A percentile compares a stretch with the other conserved stretches of the same genome.
Evolutionary conservation across 2,888 invertebrate genomes (phyloP).

Genomic region (Germaria angustata): DNA sequence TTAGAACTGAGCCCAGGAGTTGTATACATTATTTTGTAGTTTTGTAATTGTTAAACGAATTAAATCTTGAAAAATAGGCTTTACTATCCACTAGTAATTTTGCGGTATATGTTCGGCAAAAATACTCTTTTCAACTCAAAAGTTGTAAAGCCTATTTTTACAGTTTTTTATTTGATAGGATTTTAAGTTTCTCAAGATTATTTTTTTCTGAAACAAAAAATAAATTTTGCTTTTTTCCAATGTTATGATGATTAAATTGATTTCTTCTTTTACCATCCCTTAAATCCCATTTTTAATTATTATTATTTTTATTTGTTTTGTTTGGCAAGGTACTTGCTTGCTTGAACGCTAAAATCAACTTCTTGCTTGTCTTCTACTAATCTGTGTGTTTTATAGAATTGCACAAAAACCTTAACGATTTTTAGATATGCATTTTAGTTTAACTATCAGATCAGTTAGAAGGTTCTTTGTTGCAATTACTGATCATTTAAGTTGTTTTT

Average conservation of each 20-base stretch:
- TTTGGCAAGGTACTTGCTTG: constrained; percentile 23
- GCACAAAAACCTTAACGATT: constrained; percentile 35
- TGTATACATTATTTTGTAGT: neutral
- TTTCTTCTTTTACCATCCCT: constrained; percentile 6
- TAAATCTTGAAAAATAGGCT: constrained; percentile 25
- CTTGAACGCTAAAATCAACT: constrained; percentile 50
- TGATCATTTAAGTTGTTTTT: constrained; percentile 45
- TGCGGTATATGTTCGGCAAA: constrained; percentile 31
- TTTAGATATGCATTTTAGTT: constrained; percentile 32
- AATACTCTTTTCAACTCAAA: constrained; percentile 37
- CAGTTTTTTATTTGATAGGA: constrained; percentile 18
- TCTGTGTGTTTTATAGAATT: constrained; percentile 25
- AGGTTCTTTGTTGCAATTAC: constrained; percentile 41
- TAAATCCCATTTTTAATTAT: constrained; percentile 28
- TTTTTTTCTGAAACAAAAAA: constrained; percentile 14
- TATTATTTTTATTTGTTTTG: constrained; percentile 28
- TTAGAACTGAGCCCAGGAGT: neutral
- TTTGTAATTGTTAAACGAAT: neutral
- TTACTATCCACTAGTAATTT: constrained; percentile 36
- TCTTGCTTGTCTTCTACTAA: constrained; percentile 28
- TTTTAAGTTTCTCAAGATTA: constrained; percentile 22
- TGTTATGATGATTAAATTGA: constrained; percentile 19
- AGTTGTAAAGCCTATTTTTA: constrained; percentile 31
- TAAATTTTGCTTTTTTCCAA: constrained; percentile 32
- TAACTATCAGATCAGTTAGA: constrained; percentile 40